Percentiles rank a stretch among this genome's conserved stretches.
These are phyloP conservation scores for Cynodonichthys magdalenae DNA, from an alignment of 2,797 vertebrate species.

Conservation along the genomic window DNA sequence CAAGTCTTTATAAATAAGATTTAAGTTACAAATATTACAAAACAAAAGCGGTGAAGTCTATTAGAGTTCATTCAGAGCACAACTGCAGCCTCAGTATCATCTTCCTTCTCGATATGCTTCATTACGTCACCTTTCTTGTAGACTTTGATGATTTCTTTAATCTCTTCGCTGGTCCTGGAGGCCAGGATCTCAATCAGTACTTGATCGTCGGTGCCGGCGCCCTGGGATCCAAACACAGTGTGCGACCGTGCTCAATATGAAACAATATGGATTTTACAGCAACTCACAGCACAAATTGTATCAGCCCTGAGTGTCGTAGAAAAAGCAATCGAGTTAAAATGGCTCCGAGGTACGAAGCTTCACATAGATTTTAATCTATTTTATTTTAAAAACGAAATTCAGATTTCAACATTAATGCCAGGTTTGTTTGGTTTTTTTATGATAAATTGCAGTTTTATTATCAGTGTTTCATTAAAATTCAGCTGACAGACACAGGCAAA, in stretches of 20 bases:
- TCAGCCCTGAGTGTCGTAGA: constrained; percentile 5
- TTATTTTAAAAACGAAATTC: neutral
- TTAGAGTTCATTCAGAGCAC: neutral
- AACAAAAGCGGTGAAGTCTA: neutral
- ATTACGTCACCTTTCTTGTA: constrained; percentile 89
- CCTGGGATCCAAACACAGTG: constrained; percentile 77
- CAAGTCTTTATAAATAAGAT: too few relatives aligned
- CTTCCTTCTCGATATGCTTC: constrained; percentile 1
- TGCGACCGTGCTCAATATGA: constrained; percentile 5
- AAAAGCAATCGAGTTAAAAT: constrained; percentile 4
- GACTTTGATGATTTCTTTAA: constrained; percentile 85
- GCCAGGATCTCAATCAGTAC: constrained; percentile 94
- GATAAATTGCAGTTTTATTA: too few relatives aligned
- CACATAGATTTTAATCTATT: neutral
- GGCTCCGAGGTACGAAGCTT: neutral
- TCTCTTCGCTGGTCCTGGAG: constrained; percentile 86
- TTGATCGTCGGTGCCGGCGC: constrained; percentile 91
- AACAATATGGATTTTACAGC: constrained; percentile 9
- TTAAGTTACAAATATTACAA: neutral
- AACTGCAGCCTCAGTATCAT: neutral
- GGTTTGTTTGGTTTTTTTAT: neutral
- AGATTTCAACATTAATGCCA: neutral
- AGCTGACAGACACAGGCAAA: neutral
- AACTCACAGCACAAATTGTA: constrained; percentile 1
- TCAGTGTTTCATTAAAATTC: too few relatives aligned